A percentile compares a stretch with the other conserved stretches of the same genome.
Conservation (phyloP, 2,797 vertebrate genomes). For the Tangara arthus region DNA sequence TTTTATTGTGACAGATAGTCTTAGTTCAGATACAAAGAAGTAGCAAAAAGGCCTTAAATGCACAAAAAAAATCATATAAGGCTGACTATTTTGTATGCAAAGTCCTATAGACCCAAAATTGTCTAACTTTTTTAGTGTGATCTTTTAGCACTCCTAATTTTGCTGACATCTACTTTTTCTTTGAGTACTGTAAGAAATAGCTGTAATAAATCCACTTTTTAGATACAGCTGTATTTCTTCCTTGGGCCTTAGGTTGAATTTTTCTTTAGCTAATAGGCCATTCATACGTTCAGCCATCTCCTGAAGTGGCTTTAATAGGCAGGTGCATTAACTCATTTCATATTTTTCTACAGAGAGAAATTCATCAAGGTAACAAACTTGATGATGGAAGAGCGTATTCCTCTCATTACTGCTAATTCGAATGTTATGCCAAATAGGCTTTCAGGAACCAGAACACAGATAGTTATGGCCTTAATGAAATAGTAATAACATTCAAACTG, state of each 20-base stretch:
- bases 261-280: slow-evolving; percentile 10
- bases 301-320: slow-evolving; percentile 29
- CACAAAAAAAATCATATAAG: neutral
- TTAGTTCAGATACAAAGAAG: neutral
- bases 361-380: slow-evolving; percentile 51
- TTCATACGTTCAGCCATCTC: neutral
- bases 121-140: neutral
- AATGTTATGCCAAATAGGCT: slow-evolving; percentile 45
- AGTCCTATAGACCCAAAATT: neutral
- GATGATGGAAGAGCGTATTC: neutral
- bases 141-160: neutral
- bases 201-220: slow-evolving; percentile 7
- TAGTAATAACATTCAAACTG: slow-evolving; percentile 19
- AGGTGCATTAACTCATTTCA: neutral
- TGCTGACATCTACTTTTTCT: slow-evolving; percentile 26
- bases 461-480: slow-evolving; percentile 46
- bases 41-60: neutral
- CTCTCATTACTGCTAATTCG: slow-evolving; percentile 17
- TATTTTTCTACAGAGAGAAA: slow-evolving; percentile 30
- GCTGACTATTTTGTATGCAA: neutral
- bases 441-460: slow-evolving; percentile 22
- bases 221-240: neutral
- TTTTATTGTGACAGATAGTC: neutral
- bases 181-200: neutral
- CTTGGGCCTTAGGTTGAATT: neutral